phyloP scores from a whole-genome alignment of 2,888 invertebrate species.

The Stenodema calcarata region DNA sequence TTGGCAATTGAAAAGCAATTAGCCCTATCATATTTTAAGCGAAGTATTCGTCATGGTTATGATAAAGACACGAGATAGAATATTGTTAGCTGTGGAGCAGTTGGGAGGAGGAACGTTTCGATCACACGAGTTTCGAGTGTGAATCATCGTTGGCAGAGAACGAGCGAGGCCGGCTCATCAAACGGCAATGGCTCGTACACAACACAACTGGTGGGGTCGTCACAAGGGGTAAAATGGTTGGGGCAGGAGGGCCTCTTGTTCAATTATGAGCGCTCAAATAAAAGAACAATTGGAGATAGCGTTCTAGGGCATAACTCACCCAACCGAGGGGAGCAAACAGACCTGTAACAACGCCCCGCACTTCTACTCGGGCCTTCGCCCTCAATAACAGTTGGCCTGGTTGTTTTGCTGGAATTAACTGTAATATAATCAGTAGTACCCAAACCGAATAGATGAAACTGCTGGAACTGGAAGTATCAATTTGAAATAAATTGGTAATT shows the following conservation, averaged over 20 bases:
- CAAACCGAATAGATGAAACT: no score
- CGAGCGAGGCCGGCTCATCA: background rate
- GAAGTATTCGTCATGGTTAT: no score
- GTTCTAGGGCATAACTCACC: conserved; percentile 16
- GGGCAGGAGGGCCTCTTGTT: conserved; percentile 17
- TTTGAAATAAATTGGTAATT: no score
- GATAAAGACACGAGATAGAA: no score
- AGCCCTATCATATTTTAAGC: no score
- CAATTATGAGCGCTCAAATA: conserved; percentile 25
- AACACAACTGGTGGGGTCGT: background rate
- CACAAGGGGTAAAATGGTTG: no score
- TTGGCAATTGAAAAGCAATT: no score
- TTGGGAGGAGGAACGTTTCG: background rate
- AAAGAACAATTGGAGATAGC: conserved; percentile 25
- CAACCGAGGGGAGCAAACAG: background rate
- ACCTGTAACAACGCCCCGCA: background rate
- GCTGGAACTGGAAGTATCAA: no score
- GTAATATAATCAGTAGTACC: no score
- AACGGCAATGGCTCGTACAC: background rate
- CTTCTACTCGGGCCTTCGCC: no score
- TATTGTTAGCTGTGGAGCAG: background rate
- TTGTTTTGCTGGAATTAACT: no score
- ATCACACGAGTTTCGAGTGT: background rate
- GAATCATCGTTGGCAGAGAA: background rate
- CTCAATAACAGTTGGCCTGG: no score